Percentiles rank a stretch among this genome's conserved stretches.
These are phyloP conservation scores for human DNA, from an alignment of 2,113 vertebrate species.

Conservation along the genomic window DNA sequence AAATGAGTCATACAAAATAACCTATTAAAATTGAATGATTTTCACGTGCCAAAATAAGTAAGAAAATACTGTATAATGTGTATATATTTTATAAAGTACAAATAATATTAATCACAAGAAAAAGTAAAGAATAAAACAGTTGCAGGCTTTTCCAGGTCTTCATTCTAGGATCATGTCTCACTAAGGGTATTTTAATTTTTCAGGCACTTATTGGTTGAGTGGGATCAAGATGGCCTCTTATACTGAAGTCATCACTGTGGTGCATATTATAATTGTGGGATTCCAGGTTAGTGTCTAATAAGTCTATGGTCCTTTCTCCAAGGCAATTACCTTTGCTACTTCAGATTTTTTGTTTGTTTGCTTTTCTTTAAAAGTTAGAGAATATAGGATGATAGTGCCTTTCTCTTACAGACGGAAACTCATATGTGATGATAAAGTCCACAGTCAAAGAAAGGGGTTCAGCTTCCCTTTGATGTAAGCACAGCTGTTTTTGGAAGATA, in stretches of 20 bases:
- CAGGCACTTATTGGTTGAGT: background rate
- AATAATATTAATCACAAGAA: background rate
- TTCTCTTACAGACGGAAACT: background rate
- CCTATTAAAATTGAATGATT: background rate
- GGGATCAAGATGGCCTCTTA: background rate
- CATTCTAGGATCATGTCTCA: background rate
- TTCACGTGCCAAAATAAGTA: background rate
- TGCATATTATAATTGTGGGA: background rate
- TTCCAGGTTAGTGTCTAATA: background rate
- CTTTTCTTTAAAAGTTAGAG: background rate
- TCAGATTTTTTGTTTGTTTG: background rate
- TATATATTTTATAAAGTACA: background rate
- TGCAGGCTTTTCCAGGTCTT: background rate
- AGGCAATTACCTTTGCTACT: background rate
- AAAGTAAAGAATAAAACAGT: background rate
- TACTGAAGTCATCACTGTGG: background rate
- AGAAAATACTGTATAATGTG: background rate
- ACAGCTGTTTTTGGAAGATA: background rate
- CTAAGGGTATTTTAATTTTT: background rate
- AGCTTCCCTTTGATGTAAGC: slow-evolving; percentile 10
- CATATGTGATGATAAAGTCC: background rate
- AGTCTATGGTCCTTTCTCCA: background rate
- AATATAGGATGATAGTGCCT: background rate
- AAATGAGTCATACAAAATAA: background rate
- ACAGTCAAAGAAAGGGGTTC: background rate